phyloP scores from a whole-genome alignment of 2,888 invertebrate species.

The Latrodectus elegans region DNA sequence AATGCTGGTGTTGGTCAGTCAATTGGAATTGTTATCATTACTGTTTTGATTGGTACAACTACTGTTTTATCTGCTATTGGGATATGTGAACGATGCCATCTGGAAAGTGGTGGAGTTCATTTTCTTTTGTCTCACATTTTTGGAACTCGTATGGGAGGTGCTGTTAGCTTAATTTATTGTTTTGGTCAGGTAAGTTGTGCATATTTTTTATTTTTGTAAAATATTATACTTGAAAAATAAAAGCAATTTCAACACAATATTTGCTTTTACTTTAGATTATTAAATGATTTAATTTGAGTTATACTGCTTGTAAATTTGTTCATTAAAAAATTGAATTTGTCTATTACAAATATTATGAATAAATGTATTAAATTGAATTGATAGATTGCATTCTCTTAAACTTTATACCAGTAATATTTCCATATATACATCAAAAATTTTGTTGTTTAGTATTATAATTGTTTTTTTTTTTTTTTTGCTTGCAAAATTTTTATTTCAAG shows the following conservation, averaged over 20 bases:
- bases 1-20: conserved; percentile 78
- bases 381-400: too few species aligned
- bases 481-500: background rate
- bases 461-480: conserved; percentile 8
- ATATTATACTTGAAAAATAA: background rate
- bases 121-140: conserved; percentile 94
- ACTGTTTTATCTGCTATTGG: conserved; percentile 96
- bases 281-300: too few species aligned
- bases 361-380: too few species aligned
- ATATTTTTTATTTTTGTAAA: background rate
- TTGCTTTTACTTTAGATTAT: too few species aligned
- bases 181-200: conserved; percentile 88
- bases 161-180: conserved; percentile 93
- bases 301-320: too few species aligned
- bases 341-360: too few species aligned
- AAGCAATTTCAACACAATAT: too few species aligned
- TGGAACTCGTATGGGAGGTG: conserved; percentile 93
- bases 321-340: too few species aligned
- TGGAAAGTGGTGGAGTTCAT: conserved; percentile 98
- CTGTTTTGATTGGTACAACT: conserved; percentile 90
- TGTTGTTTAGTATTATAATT: background rate
- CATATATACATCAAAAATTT: too few species aligned
- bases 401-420: too few species aligned
- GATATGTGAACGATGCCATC: conserved; percentile 94
- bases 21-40: conserved; percentile 76